Percentiles rank a stretch among this genome's conserved stretches.
phyloP scores from a whole-genome alignment of 2,113 vertebrate genomes.

The Collichthys lucidus region DNA sequence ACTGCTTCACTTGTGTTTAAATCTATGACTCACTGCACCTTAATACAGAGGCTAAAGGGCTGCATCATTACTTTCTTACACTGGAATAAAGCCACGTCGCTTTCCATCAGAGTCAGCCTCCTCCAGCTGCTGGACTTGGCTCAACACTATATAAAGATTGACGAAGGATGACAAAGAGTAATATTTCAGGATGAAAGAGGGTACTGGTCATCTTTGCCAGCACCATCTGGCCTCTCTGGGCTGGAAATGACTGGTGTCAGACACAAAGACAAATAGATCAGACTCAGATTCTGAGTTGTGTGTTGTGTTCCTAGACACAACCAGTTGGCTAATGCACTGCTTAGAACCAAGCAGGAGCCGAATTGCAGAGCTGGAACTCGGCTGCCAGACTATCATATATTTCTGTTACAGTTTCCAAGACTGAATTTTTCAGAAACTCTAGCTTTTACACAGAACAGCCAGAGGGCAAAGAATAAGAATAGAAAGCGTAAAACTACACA shows the following conservation, averaged over 20 bases:
- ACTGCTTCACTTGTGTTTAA: neutral
- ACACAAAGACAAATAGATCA: conserved; percentile 51
- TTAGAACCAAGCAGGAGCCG: neutral
- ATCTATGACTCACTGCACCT: neutral
- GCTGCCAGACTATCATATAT: conserved; percentile 15
- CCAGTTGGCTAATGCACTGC: neutral
- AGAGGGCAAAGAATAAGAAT: neutral
- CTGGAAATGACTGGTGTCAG: conserved; percentile 39
- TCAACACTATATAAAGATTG: neutral
- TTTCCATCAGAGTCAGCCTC: conserved; percentile 11
- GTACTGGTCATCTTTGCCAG: conserved; percentile 18
- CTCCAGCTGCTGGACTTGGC: neutral
- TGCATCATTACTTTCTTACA: neutral
- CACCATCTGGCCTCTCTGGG: conserved; percentile 14
- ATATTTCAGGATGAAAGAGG: conserved; percentile 22
- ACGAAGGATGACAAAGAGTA: conserved; percentile 29
- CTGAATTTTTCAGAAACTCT: neutral
- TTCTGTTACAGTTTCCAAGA: conserved; percentile 19
- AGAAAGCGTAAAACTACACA: neutral
- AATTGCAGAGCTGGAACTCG: conserved; percentile 18
- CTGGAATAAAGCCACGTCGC: neutral
- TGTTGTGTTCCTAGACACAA: neutral
- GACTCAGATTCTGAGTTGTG: conserved; percentile 16
- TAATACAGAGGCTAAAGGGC: neutral
- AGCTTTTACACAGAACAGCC: conserved; percentile 14